Percentiles rank a stretch among this genome's conserved stretches.
Evolutionary conservation across 1,140 invertebrate species (phyloP).

Genomic region (Anastrepha obliqua): DNA sequence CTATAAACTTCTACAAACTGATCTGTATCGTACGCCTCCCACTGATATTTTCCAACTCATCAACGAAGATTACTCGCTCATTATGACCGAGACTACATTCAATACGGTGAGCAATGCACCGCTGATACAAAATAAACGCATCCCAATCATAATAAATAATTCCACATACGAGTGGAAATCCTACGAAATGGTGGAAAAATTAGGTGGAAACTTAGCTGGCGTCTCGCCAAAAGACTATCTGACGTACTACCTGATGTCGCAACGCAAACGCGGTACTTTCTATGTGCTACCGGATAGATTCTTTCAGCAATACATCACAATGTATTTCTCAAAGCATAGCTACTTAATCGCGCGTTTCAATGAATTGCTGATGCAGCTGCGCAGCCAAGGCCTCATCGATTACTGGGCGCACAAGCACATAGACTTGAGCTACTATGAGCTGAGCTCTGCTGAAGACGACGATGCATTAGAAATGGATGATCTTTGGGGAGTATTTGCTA

Average conservation of each 20-base stretch:
- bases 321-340: conserved; percentile 57
- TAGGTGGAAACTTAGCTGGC: background rate
- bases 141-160: conserved; percentile 44
- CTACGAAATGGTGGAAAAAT: conserved; percentile 22
- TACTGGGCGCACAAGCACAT: conserved; percentile 51
- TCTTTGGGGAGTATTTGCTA: background rate
- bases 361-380: conserved; percentile 55
- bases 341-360: conserved; percentile 56
- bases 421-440: conserved; percentile 5
- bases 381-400: conserved; percentile 55
- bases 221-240: conserved; percentile 55
- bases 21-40: conserved; percentile 54
- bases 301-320: conserved; percentile 57
- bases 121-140: background rate
- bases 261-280: conserved; percentile 37
- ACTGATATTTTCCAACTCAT: conserved; percentile 51
- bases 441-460: background rate
- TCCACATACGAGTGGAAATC: conserved; percentile 45
- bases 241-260: conserved; percentile 33
- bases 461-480: background rate
- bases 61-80: conserved; percentile 4
- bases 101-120: background rate
- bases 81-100: conserved; percentile 37
- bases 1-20: conserved; percentile 48
- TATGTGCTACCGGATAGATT: conserved; percentile 55